These are phyloP conservation scores for Sipunculus nudus DNA, from an alignment of 2,888 invertebrate species.

Conservation along the genomic window DNA sequence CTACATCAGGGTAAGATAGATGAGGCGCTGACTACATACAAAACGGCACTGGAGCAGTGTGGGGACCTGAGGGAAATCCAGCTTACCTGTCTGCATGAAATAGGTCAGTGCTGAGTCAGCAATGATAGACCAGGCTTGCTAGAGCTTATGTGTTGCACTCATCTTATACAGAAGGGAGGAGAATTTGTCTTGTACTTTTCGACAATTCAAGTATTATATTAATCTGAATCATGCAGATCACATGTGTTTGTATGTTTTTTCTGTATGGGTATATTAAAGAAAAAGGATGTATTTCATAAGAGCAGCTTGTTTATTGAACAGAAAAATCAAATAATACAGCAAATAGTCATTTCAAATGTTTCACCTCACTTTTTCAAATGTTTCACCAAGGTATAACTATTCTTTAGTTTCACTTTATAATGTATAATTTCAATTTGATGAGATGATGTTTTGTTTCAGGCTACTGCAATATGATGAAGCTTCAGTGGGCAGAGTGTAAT, in stretches of 20 bases:
- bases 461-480: slow-evolving; percentile 75
- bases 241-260: slow-evolving; percentile 2
- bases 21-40: slow-evolving; percentile 72
- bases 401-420: no score
- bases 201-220: no score
- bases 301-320: neutral
- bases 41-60: slow-evolving; percentile 70
- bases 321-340: neutral
- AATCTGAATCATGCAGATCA: no score
- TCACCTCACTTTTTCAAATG: no score
- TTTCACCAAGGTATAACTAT: no score
- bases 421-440: no score
- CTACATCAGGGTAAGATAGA: slow-evolving; percentile 73
- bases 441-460: slow-evolving; percentile 63
- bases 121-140: no score
- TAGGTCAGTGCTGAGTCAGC: slow-evolving; percentile 56
- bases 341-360: neutral
- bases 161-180: no score
- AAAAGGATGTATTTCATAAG: neutral
- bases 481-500: slow-evolving; percentile 71
- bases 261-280: neutral
- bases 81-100: slow-evolving; percentile 73
- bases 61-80: slow-evolving; percentile 74
- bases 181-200: no score
- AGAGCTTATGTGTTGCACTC: no score